A percentile compares a stretch with the other conserved stretches of the same genome.
These are phyloP conservation scores for Chaetops frenatus DNA, from an alignment of 2,113 vertebrate genomes.

Conservation along the genomic window DNA sequence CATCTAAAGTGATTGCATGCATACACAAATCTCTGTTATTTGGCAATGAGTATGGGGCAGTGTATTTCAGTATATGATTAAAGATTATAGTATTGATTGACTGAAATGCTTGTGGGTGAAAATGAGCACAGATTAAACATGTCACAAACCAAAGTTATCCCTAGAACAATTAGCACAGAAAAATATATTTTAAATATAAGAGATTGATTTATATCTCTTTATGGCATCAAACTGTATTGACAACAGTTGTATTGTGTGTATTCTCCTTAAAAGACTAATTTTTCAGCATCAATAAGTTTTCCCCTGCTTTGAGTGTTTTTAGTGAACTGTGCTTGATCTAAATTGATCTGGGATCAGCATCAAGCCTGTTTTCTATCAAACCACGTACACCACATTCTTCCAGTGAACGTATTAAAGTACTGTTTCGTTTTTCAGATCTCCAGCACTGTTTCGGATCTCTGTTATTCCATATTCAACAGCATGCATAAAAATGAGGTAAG, in stretches of 20 bases:
- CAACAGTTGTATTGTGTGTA: background rate
- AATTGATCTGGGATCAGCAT: background rate
- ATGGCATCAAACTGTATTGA: background rate
- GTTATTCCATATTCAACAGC: constrained; percentile 64
- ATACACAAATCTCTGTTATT: background rate
- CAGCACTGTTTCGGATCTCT: constrained; percentile 63
- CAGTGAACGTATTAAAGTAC: background rate
- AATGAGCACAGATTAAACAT: background rate
- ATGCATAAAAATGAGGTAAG: constrained; percentile 51
- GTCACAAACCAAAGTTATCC: background rate
- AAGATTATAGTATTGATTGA: background rate
- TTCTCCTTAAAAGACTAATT: background rate
- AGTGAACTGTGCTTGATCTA: background rate
- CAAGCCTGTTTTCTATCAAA: background rate
- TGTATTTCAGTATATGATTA: background rate
- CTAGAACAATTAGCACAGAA: background rate
- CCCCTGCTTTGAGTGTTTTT: background rate
- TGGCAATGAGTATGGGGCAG: background rate
- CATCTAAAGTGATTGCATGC: background rate
- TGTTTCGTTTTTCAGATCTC: constrained; percentile 42
- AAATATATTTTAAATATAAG: background rate
- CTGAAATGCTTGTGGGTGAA: background rate
- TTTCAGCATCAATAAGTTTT: background rate
- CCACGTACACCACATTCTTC: too few relatives aligned
- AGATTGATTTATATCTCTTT: background rate